Conservation (phyloP, 2,888 invertebrate species). For the Polietes domitor region DNA sequence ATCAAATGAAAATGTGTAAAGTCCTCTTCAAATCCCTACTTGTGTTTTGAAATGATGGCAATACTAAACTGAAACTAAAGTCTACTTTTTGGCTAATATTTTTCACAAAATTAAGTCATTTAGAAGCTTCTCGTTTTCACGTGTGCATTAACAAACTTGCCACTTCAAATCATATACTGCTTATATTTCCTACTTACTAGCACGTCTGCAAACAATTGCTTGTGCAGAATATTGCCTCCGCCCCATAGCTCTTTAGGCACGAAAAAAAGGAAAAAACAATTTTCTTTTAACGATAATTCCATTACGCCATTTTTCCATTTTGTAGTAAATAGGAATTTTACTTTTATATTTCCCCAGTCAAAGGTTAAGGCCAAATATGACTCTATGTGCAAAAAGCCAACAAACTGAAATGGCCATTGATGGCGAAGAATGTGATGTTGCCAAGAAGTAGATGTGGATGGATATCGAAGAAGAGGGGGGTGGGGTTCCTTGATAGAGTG, state of each 20-base stretch:
- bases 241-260: not conserved
- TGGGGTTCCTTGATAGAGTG: not conserved
- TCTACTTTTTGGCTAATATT: not conserved
- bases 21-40: too few species aligned
- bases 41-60: too few species aligned
- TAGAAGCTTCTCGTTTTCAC: not conserved
- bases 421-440: too few species aligned
- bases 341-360: conserved; percentile 28
- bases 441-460: not conserved
- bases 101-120: not conserved
- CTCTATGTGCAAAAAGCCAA: not conserved
- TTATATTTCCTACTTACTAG: conserved; percentile 4
- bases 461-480: not conserved
- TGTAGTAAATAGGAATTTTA: conserved; percentile 20
- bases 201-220: not conserved
- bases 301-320: conserved; percentile 25
- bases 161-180: not conserved
- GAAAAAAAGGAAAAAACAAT: conserved; percentile 15
- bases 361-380: conserved; percentile 35
- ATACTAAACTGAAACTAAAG: not conserved
- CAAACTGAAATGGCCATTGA: not conserved
- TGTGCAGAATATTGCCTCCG: not conserved
- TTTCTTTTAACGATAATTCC: conserved; percentile 38
- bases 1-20: too few species aligned
- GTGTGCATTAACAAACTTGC: too few species aligned